Base-by-base conservation (phyloP, 2,113 vertebrate genomes). In the Calidris pygmaea region DNA sequence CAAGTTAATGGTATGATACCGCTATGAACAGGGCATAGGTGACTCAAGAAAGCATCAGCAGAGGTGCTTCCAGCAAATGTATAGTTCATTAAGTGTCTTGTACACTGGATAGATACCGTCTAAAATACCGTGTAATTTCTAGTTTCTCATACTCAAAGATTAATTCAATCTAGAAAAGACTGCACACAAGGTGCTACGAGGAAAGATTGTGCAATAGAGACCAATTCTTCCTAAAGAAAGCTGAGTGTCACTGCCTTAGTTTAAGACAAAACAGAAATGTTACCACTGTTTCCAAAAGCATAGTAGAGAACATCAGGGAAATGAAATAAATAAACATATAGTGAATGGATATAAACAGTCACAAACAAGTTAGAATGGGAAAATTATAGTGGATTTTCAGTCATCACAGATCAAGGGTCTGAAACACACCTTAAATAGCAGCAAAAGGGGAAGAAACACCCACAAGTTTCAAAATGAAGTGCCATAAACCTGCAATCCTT, bases 391-490 rank as follows among this genome's bases (percentile, higher is more conserved):
- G 66, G 82, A 52, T 70, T 82, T 82, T 87, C 47, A 72, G 35
- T 20, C 35, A 68, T 20, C 23, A 13, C 3, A 81, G 81, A 58
- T 22, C 0, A 0, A 62, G 4, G 37, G 48, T 29, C 35, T 53
- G 47, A 90, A 91, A 73, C 4, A 55, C 29, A 65, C 14, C 35
- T 23, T 29, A 21, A 85, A 75, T 3, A 66, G 45, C 18, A 68
- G 34, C 7, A 11, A 71, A 84, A 63, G 29, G 32, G 72, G 34
- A 65, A 73, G 32, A 58, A 76, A 3, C 24, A 58, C 14, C 8
- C 30, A 48, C 2, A 70, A 18, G 11, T 76, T 93, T 89, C 37
- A 73, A 91, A 83, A 82, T 39, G 8, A 85, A 82, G 24, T 53
- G 43, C 37, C 39, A 73, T 23, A 80, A 86, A 90, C 59, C 22